Percentiles rank a stretch among this genome's conserved stretches.
phyloP scores from a whole-genome alignment of 2,888 invertebrate genomes.

The Thysanoteuthis rhombus region DNA sequence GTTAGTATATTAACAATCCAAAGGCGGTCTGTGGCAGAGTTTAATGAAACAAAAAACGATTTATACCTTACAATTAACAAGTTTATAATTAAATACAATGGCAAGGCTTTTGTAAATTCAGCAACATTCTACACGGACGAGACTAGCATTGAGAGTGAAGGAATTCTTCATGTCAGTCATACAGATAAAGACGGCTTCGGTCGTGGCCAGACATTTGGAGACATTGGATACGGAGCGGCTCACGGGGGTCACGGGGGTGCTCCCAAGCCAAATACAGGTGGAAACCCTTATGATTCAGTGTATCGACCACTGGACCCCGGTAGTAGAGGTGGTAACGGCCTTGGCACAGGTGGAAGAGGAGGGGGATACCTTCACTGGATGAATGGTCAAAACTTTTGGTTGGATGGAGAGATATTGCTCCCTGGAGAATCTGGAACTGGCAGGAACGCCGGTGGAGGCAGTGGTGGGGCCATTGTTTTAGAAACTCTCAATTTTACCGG shows the following conservation, averaged over 20 bases:
- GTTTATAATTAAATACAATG: conserved; percentile 49
- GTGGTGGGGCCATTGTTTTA: conserved; percentile 53
- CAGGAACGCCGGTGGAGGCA: conserved; percentile 51
- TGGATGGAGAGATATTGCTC: conserved; percentile 51
- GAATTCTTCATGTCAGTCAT: conserved; percentile 44
- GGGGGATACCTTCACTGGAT: conserved; percentile 52
- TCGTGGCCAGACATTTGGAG: conserved; percentile 37
- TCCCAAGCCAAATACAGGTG: conserved; percentile 44
- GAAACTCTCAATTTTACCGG: conserved; percentile 54
- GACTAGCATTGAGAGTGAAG: conserved; percentile 51
- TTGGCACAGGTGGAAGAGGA: conserved; percentile 50
- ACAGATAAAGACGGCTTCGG: conserved; percentile 49
- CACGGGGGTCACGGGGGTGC: conserved; percentile 60
- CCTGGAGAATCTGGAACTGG: conserved; percentile 46
- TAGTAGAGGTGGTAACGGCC: conserved; percentile 54
- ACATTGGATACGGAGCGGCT: conserved; percentile 48
- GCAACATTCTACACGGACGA: conserved; percentile 47
- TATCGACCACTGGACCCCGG: conserved; percentile 46
- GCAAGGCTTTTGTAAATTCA: conserved; percentile 46
- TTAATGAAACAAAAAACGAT: conserved; percentile 42
- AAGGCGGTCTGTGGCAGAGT: conserved; percentile 45
- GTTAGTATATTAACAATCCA: conserved; percentile 49
- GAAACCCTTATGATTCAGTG: conserved; percentile 52
- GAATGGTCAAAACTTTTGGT: conserved; percentile 46
- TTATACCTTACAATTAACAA: conserved; percentile 44